Percentiles rank a stretch among this genome's conserved stretches.
These are phyloP conservation scores for Mimachlamys varia DNA, from an alignment of 2,888 invertebrate genomes.

Conservation along the genomic window DNA sequence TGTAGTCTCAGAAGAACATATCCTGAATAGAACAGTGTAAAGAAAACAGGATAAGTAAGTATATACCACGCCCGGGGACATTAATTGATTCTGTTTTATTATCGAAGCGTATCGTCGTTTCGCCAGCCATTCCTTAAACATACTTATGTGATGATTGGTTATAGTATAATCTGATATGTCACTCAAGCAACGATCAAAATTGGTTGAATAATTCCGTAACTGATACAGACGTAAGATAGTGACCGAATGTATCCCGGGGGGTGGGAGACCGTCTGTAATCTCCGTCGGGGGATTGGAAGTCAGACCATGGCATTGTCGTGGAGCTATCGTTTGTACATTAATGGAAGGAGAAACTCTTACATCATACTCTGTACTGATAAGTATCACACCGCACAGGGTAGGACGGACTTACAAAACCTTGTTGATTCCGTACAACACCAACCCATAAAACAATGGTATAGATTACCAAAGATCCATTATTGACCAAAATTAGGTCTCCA, in stretches of 20 bases:
- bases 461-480: no score
- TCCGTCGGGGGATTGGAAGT: background rate
- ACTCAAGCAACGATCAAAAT: background rate
- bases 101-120: background rate
- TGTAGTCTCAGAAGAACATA: no score
- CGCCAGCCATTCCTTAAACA: background rate
- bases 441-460: no score
- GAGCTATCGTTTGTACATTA: background rate
- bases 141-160: background rate
- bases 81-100: background rate
- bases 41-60: background rate
- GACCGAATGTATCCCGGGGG: background rate
- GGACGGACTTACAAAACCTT: background rate
- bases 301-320: background rate
- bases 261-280: background rate
- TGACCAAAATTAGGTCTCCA: no score
- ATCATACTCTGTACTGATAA: background rate
- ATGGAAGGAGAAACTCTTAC: background rate
- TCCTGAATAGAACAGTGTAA: background rate
- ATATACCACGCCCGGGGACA: background rate
- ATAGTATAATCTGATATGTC: background rate
- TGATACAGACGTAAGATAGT: background rate
- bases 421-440: no score
- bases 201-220: background rate
- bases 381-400: background rate